These are phyloP conservation scores for Magallana angulata DNA, from an alignment of 1,140 invertebrate species.

Conservation along the genomic window DNA sequence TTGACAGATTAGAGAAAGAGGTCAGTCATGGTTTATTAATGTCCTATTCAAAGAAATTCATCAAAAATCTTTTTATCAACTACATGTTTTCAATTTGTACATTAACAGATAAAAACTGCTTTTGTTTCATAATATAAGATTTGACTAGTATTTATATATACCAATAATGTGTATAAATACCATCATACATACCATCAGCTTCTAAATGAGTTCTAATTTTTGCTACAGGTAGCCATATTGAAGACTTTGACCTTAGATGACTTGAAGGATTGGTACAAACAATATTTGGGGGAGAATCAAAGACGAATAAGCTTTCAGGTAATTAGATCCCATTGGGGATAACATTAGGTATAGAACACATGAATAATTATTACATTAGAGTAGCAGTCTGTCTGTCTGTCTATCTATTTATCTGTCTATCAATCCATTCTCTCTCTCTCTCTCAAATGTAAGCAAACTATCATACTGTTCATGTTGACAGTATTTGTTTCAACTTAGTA, in stretches of 20 bases:
- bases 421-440: neutral
- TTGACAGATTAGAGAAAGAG: slow-evolving; percentile 65
- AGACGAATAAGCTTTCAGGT: slow-evolving; percentile 63
- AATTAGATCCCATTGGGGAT: neutral
- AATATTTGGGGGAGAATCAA: slow-evolving; percentile 50
- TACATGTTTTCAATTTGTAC: no score
- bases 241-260: slow-evolving; percentile 47
- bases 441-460: neutral
- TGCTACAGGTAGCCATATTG: slow-evolving; percentile 54
- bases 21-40: slow-evolving; percentile 24
- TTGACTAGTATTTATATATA: no score
- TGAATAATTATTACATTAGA: neutral
- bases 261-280: slow-evolving; percentile 58
- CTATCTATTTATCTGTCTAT: neutral
- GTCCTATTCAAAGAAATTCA: no score
- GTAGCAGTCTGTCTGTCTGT: neutral
- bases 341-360: no score
- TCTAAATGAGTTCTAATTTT: neutral
- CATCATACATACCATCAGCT: no score
- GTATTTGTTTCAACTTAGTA: no score
- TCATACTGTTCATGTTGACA: no score
- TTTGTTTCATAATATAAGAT: no score
- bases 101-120: no score
- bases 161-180: no score
- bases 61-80: no score